Evolutionary conservation across 2,797 vertebrate genomes (phyloP).

Genomic region (Myripristis murdjan): DNA sequence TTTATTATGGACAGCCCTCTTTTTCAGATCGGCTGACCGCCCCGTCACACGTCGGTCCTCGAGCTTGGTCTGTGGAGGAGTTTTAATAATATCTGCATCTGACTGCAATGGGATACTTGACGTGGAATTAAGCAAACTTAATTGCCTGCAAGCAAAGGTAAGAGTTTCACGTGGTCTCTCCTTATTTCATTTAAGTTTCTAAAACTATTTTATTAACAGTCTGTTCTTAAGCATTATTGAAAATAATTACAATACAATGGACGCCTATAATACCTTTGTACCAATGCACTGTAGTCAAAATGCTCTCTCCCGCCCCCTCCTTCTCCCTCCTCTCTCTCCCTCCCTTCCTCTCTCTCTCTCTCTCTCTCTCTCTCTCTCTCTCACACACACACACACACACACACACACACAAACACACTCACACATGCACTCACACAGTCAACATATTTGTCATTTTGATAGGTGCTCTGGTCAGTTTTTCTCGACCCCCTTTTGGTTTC

Average conservation of each 20-base stretch:
- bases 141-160: conserved; percentile 65
- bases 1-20: conserved; percentile 59
- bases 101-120: conserved; percentile 76
- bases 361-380: not conserved
- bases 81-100: conserved; percentile 35
- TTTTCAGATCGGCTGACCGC: conserved; percentile 58
- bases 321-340: not conserved
- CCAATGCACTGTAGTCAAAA: conserved; percentile 54
- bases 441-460: conserved; percentile 68
- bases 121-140: conserved; percentile 60
- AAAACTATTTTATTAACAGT: conserved; percentile 25
- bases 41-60: conserved; percentile 46
- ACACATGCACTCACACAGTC: conserved; percentile 51
- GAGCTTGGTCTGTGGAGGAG: conserved; percentile 42
- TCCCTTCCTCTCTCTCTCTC: not conserved
- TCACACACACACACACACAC: conserved; percentile 6
- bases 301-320: conserved; percentile 35
- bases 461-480: conserved; percentile 54
- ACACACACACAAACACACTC: conserved; percentile 27
- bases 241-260: conserved; percentile 21
- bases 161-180: conserved; percentile 28
- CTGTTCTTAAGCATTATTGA: not conserved
- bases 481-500: conserved; percentile 71
- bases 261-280: conserved; percentile 35
- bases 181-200: conserved; percentile 6